Evolutionary conservation across 2,113 vertebrate genomes (phyloP).

Genomic region (Plestiodon gilberti): DNA sequence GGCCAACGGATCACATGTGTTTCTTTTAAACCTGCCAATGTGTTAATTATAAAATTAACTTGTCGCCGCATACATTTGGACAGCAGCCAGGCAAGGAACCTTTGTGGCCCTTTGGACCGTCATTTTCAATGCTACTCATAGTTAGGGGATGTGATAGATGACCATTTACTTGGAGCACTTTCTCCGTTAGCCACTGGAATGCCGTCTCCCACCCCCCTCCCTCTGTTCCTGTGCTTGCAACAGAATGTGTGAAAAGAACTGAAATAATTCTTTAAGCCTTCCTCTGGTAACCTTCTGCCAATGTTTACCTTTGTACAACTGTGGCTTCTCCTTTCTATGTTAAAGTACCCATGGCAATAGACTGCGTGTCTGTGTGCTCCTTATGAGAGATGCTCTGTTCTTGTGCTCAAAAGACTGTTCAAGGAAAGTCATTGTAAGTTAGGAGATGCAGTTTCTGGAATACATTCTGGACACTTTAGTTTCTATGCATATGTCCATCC

Average conservation of each 20-base stretch:
- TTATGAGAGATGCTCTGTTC: constrained; percentile 31
- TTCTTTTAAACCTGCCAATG: constrained; percentile 6
- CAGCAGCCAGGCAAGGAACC: neutral
- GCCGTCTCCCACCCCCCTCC: constrained; percentile 22
- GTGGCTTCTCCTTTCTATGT: neutral
- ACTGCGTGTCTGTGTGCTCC: neutral
- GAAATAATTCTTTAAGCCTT: constrained; percentile 43
- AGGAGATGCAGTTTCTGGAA: neutral
- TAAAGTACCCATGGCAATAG: constrained; percentile 45
- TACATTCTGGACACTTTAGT: constrained; percentile 7
- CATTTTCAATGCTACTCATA: neutral
- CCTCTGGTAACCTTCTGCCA: constrained; percentile 68
- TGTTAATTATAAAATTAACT: constrained; percentile 29
- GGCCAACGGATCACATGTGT: neutral
- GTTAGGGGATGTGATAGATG: constrained; percentile 12
- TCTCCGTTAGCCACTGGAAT: constrained; percentile 8
- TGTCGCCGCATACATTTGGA: neutral
- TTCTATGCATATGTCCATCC: rapidly evolving
- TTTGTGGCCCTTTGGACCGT: neutral
- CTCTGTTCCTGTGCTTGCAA: constrained; percentile 55
- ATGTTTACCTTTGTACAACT: constrained; percentile 39
- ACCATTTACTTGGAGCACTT: constrained; percentile 32
- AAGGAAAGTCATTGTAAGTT: constrained; percentile 39
- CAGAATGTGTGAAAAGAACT: constrained; percentile 28
- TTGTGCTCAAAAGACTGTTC: constrained; percentile 35